Evolutionary conservation across 35 echinoderm and acorn worm species (phyloP).

Genomic region (Lytechinus variegatus): DNA sequence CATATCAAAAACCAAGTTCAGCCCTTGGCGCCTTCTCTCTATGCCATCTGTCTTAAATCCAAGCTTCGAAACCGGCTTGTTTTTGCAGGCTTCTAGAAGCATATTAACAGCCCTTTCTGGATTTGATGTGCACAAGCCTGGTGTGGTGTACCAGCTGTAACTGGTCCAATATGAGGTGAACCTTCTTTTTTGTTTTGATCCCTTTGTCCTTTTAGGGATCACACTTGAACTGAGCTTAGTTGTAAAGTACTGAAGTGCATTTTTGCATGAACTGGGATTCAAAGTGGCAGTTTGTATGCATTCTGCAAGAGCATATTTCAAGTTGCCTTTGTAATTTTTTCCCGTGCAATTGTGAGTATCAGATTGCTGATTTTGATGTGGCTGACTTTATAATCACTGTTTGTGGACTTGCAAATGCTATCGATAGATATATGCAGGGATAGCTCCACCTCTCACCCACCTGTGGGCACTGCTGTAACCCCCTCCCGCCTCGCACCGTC

Average conservation of each 20-base stretch:
- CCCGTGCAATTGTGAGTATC: too few species aligned
- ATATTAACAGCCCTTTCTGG: background rate
- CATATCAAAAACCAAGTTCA: background rate
- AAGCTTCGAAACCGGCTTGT: background rate
- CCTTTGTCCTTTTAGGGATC: background rate
- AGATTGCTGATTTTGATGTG: background rate
- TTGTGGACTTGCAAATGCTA: background rate
- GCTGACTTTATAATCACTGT: background rate
- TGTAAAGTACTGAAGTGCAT: background rate
- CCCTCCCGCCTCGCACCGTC: background rate
- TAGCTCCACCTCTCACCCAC: background rate
- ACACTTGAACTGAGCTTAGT: background rate
- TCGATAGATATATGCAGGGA: background rate
- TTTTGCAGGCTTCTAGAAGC: background rate
- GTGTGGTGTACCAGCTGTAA: background rate
- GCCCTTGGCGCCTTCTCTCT: background rate
- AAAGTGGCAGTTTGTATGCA: background rate
- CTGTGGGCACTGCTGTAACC: background rate
- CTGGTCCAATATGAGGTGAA: background rate
- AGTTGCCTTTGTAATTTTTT: too few species aligned
- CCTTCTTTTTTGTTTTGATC: background rate
- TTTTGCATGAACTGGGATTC: background rate
- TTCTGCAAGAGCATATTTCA: background rate
- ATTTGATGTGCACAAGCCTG: background rate
- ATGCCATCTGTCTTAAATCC: background rate